These are phyloP conservation scores for Drosophila monieri DNA, from an alignment of 2,888 invertebrate genomes.

Conservation along the genomic window DNA sequence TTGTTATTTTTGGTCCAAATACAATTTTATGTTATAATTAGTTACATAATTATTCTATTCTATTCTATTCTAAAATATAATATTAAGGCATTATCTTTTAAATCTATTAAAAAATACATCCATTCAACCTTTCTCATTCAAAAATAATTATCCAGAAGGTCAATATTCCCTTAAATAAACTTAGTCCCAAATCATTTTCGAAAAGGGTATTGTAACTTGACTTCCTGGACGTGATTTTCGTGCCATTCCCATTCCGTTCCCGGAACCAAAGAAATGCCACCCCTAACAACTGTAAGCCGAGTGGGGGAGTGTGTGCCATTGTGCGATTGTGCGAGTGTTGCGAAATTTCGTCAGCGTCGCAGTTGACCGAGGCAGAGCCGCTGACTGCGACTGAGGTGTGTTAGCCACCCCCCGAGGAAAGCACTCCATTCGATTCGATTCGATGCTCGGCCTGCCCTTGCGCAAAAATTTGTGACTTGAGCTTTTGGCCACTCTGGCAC, in stretches of 20 bases:
- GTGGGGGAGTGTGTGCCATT: constrained; percentile 30
- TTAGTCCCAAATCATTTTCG: background rate
- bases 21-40: background rate
- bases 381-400: constrained; percentile 10
- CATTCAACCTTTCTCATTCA: background rate
- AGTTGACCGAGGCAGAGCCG: constrained; percentile 22
- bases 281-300: constrained; percentile 59
- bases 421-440: constrained; percentile 49
- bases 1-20: constrained; percentile 17
- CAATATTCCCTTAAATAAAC: background rate
- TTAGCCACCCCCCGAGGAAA: constrained; percentile 47
- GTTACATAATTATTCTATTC: too few relatives aligned
- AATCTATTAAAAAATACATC: background rate
- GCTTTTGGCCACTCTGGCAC: constrained; percentile 56
- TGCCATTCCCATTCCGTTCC: constrained; percentile 26
- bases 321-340: constrained; percentile 67
- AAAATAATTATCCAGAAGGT: background rate
- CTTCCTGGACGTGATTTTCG: constrained; percentile 9
- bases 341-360: constrained; percentile 60
- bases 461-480: constrained; percentile 77
- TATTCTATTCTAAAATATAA: too few relatives aligned
- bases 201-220: background rate
- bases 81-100: too few relatives aligned
- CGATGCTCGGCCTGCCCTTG: constrained; percentile 65
- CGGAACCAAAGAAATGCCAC: constrained; percentile 53